Base-by-base conservation (phyloP, 2,797 vertebrate species). In the Lacerta viridis region DNA sequence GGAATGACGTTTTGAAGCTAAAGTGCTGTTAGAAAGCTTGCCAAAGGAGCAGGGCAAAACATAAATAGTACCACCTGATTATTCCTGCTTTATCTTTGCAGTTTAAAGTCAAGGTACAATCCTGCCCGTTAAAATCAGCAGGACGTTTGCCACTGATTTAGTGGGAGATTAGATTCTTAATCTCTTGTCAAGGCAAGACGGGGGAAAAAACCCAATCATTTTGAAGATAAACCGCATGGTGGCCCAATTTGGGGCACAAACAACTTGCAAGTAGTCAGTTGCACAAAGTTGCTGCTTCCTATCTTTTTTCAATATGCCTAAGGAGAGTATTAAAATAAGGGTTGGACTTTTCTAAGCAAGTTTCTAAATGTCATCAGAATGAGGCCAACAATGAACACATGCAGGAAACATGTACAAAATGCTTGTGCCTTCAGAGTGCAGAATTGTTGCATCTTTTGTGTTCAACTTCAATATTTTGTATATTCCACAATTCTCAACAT, bases 61-160 rank as follows among this genome's bases (percentile, higher is more conserved):
- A 90, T 89, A 87, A 92, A 88, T 2, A 36, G n/a, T 29, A 71
- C 77, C 27, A 87, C 78, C 59, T 36, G 29, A 61, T 88, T 71
- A 55, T 82, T 75, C 77, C 75, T 84, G 74, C 36, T 75, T 87
- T 85, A 46, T 18, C 29, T 69, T 59, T 80, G 68, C 41, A 43
- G 36, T 18, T 61, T 36, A 10, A 74, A 64, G 59, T 33, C 77
- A 89, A 74, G 77, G 43, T 68, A 80, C 39, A 66, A 9, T 43
- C 69, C 20, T 39, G 41, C n/a, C 36, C 20, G n/a, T 29, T 86
- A 75, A 75, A 85, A 66, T 80, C 39, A 75, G 72, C 72, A 55
- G 36, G 46, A 74, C 23, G 50, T 74, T 36, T 50, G 68, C 29
- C 17, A 33, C 64, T 36, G 8, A 50, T 43, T 76, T 20, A 46